Percentiles rank a stretch among this genome's conserved stretches.
Conservation (phyloP, 2,113 vertebrate species). For the Atractosteus spatula region DNA sequence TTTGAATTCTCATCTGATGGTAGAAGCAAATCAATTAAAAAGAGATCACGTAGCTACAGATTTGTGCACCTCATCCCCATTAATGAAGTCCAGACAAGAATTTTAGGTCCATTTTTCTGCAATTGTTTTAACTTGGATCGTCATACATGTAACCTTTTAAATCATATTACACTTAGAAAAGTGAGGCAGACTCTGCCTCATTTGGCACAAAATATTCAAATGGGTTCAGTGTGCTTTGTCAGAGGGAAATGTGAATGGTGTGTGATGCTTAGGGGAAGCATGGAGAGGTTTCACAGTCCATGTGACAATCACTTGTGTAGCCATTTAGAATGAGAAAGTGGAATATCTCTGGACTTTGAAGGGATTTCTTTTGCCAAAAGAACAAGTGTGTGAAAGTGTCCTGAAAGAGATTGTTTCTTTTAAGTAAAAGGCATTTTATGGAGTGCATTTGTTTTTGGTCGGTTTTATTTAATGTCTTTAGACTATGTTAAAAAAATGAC, state of each 20-base stretch:
- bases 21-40: too few relatives aligned
- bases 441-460: background rate
- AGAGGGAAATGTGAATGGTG: background rate
- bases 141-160: too few relatives aligned
- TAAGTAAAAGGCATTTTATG: background rate
- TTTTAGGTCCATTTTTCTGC: too few relatives aligned
- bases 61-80: too few relatives aligned
- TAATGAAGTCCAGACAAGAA: too few relatives aligned
- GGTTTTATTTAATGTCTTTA: slow-evolving; percentile 2
- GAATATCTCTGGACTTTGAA: slow-evolving; percentile 6
- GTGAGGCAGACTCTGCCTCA: background rate
- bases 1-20: too few relatives aligned
- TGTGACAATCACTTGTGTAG: slow-evolving; percentile 2
- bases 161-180: too few relatives aligned
- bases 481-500: background rate
- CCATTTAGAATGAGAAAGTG: slow-evolving; percentile 12
- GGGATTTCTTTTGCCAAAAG: background rate
- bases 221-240: background rate
- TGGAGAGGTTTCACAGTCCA: background rate
- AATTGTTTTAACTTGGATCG: too few relatives aligned
- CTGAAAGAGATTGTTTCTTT: background rate
- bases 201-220: slow-evolving; percentile 4
- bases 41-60: too few relatives aligned
- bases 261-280: background rate
- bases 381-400: background rate